phyloP scores from a whole-genome alignment of 2,113 vertebrate genomes.

The Trematocara macrostoma region DNA sequence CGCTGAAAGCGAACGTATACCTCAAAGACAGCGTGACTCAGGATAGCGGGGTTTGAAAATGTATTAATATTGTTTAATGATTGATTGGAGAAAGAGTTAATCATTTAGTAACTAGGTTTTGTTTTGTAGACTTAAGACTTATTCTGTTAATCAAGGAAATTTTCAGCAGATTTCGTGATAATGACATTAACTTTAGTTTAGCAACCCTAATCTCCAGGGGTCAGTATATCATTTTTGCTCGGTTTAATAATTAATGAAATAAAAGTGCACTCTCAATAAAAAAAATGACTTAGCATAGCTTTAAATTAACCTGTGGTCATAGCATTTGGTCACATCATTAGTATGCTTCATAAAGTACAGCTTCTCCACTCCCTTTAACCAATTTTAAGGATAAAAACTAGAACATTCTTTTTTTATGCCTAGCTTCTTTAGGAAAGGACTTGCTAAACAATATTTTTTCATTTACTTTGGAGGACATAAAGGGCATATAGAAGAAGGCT shows the following conservation, averaged over 20 bases:
- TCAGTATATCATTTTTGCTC: background rate
- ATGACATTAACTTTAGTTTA: background rate
- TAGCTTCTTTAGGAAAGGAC: background rate
- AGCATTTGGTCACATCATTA: background rate
- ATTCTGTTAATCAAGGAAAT: background rate
- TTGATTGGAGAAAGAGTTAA: background rate
- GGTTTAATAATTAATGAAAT: background rate
- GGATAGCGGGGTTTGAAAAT: background rate
- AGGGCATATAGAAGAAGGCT: background rate
- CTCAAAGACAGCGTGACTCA: background rate
- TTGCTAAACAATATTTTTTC: background rate
- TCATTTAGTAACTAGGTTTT: background rate
- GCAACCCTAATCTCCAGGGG: background rate
- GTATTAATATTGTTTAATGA: background rate
- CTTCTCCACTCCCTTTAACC: background rate
- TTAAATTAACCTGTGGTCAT: background rate
- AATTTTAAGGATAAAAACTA: background rate
- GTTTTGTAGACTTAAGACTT: background rate
- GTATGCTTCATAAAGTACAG: background rate
- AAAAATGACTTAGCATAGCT: background rate
- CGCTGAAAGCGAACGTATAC: background rate
- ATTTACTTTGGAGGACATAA: background rate
- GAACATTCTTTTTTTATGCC: background rate
- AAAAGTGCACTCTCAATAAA: background rate
- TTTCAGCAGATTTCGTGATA: background rate